Evolutionary conservation across 2,797 vertebrate genomes (phyloP), one percentile per base, ranked within the genome.

Genomic region (Siniperca obscura): DNA sequence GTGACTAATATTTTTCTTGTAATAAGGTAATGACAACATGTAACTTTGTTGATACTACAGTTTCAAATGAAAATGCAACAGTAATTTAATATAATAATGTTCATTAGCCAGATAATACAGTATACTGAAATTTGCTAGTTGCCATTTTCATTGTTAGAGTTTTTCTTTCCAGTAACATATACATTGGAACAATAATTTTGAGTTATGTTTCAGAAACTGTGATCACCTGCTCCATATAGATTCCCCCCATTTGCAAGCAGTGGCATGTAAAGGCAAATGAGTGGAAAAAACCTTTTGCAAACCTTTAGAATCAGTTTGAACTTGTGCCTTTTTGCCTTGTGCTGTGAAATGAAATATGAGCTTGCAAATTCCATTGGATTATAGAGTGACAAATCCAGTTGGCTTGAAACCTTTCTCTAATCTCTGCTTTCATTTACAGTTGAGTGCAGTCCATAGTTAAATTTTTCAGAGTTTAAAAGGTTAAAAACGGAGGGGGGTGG

Each of bases 361-460:
- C 72, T 81, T 16, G 10, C 61, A 92, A 91, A 90, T 90, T 85
- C 82, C 77, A 46, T 62, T 82, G 85, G 89, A 83, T 90, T 92
- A 83, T 52, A 64, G 76, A 79, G 74, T 75, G 74, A 84, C 85
- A 89, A 89, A 89, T 89, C 85, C 85, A 64, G 72, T 64, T 85
- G 76, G 74, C 83, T 48, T 21, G 46, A 82, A 90, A 83, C 75
- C 73, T 60, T 82, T 83, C 76, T 74, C 77, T 81, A 82, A 78
- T 87, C 79, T 76, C 56, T 71, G 22, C 70, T 87, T 89, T 87
- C 61, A 86, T 92, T 85, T 83, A 82, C 80, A 84, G 78, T 67
- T 30, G 71, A 84, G 60, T 30, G 65, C 30, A 67, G 70, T 42
- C 70, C 69, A 66, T 44, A 65, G 84, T 78, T 78, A 81, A 88